Base-by-base conservation (phyloP, 2,888 invertebrate genomes). In the Torymus auratus region DNA sequence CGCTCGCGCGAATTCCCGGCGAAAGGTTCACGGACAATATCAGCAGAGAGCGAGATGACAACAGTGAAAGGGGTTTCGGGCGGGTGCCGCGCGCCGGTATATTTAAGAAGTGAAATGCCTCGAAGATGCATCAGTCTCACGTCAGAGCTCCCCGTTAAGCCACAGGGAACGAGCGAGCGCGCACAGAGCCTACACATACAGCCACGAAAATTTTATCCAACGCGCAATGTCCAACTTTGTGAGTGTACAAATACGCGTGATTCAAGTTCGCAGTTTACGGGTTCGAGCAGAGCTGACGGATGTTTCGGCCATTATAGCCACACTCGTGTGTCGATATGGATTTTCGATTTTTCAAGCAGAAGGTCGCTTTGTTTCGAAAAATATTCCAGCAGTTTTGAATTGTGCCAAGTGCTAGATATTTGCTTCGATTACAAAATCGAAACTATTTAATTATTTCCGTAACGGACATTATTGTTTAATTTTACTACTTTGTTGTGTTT, bases 91-190 rank as follows among this genome's bases (percentile, higher is more conserved):
- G 80, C 79, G 73, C 55, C 80, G 84, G 86, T 91, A 90, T 91
- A 91, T 91, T 82, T 90, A 91, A 89, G 88, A 88, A 86, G 87
- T 80, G 89, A 85, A 87, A 86, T 87, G 85, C 82, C 41, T 83
- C 84, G 85, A 88, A 88, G 89, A 90, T 88, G 87, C 87, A 89
- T 89, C 90, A 91, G 90, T 91, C 86, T 41, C 5, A 41, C 41
- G 41, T 41, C 41, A 41, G 41, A 41, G 41, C 85, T 82, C 17
- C 68, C 67, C 55, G 58, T 52, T 20, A 56, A 68, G 15, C 15
- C 41, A 64, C 17, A 14, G 15, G 23, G 55, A 52, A 15, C 53
- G 55, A 53, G 20, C n/a, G 14, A 14, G 14, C 11, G 53, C 23
- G 23, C 55, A 41, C 1, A 1, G 5, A 41, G 7, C 28, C 0